Percentiles rank a stretch among this genome's conserved stretches.
Evolutionary conservation across 2,888 invertebrate genomes (phyloP).

Genomic region (Drosophila conformis): DNA sequence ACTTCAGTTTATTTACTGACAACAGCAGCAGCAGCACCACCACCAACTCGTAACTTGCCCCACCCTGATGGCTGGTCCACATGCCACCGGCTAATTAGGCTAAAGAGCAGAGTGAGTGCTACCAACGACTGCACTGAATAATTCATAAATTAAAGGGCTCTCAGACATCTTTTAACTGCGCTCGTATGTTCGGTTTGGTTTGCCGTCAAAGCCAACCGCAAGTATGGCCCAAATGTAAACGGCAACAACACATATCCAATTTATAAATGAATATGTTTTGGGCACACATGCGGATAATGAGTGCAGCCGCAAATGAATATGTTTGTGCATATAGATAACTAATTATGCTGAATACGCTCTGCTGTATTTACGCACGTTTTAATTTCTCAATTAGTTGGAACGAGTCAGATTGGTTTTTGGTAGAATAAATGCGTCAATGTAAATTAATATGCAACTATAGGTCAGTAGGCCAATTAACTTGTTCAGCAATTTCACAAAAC

Average conservation of each 20-base stretch:
- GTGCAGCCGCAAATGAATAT: slow-evolving; percentile 11
- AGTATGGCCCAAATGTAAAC: slow-evolving; percentile 66
- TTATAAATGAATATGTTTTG: slow-evolving; percentile 2
- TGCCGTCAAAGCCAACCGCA: slow-evolving; percentile 59
- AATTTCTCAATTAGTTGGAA: not conserved
- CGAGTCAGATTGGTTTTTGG: not conserved
- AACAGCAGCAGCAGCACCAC: not conserved
- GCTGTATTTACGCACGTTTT: not conserved
- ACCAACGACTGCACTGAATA: slow-evolving; percentile 67
- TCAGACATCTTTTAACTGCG: slow-evolving; percentile 23
- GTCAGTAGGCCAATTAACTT: not conserved
- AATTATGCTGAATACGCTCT: not conserved
- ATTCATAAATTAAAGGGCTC: slow-evolving; percentile 64
- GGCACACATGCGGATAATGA: slow-evolving; percentile 4
- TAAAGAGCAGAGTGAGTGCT: slow-evolving; percentile 47
- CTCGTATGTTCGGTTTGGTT: slow-evolving; percentile 20
- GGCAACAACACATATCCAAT: slow-evolving; percentile 20
- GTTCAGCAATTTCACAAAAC: too few relatives aligned
- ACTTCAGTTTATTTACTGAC: slow-evolving; percentile 40
- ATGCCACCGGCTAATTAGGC: slow-evolving; percentile 66
- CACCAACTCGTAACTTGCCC: not conserved
- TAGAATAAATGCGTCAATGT: not conserved
- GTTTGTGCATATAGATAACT: slow-evolving; percentile 11
- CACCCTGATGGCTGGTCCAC: not conserved
- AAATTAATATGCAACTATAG: not conserved